Base-by-base conservation (phyloP, 2,113 vertebrate species). In the Pelmatolapia mariae region DNA sequence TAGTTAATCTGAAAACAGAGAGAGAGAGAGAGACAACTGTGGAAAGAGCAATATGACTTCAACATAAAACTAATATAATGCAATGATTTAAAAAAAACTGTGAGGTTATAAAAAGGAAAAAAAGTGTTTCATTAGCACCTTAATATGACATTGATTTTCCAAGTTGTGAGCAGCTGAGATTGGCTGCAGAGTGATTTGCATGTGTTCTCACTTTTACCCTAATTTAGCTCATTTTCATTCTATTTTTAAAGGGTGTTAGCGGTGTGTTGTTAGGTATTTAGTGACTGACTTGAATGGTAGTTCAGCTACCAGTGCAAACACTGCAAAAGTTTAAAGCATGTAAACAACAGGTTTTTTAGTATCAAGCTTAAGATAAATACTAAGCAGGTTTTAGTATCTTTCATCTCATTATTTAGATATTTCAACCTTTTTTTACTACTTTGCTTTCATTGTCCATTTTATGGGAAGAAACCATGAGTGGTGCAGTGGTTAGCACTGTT, bases 121-220 rank as follows among this genome's bases (percentile, higher is more conserved):
- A 19, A 81, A 24, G 36, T 78, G 52, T 85, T 80, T 87, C 57
- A 91, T 87, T 89, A 89, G 56, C 29, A 45, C 71, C 47, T 85
- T 19, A 59, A 84, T 73, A 63, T 80, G 22, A 18, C 26, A 85
- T 71, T 38, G 53, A 81, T 61, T 85, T 84, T 33, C 8, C 16
- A 71, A 56, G 22, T 80, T 54, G n/a, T 45, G 50, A 57, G 47
- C 2, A 22, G 54, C 73, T 52, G 45, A 52, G 45, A 52, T 29
- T 78, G 73, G 26, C 26, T 50, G 36, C 29, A 10, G 19, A 52
- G 40, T 87, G 79, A 63, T 24, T 85, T 61, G 31, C 86, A 52
- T 13, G 15, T 84, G 40, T 57, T 84, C 53, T 84, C 76, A 6
- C n/a, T 82, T 86, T 81, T 11, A 80, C 53, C 13, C 4, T 80